phyloP scores from a whole-genome alignment of 2,113 vertebrate genomes.

The Copsychus sechellarum region DNA sequence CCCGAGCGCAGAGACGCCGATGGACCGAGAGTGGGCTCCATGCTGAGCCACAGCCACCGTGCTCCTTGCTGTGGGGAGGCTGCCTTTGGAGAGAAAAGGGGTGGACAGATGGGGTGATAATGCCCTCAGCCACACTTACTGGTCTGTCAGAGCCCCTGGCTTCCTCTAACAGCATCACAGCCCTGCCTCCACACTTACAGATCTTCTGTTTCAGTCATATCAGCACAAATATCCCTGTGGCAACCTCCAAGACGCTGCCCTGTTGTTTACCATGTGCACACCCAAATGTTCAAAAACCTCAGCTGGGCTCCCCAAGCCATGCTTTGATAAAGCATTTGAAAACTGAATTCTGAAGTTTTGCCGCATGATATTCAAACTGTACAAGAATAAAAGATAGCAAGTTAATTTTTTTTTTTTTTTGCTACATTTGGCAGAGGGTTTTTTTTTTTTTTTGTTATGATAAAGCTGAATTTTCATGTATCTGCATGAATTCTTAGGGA shows the following conservation, averaged over 20 bases:
- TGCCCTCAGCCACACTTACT: background rate
- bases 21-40: background rate
- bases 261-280: background rate
- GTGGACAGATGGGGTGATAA: conserved; percentile 11
- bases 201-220: background rate
- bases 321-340: background rate
- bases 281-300: background rate
- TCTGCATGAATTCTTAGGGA: background rate
- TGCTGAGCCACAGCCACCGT: background rate
- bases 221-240: background rate
- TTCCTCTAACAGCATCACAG: background rate
- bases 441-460: background rate
- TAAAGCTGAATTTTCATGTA: background rate
- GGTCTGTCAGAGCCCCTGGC: background rate
- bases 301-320: background rate
- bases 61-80: fast-evolving
- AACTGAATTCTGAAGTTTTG: background rate
- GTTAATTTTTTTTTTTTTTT: background rate
- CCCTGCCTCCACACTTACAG: background rate
- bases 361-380: background rate
- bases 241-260: background rate
- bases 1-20: too few species aligned
- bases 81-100: background rate
- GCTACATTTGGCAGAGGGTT: background rate
- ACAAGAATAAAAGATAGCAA: background rate